Evolutionary conservation across 2,113 vertebrate genomes (phyloP).

Genomic region (Epinephelus lanceolatus): DNA sequence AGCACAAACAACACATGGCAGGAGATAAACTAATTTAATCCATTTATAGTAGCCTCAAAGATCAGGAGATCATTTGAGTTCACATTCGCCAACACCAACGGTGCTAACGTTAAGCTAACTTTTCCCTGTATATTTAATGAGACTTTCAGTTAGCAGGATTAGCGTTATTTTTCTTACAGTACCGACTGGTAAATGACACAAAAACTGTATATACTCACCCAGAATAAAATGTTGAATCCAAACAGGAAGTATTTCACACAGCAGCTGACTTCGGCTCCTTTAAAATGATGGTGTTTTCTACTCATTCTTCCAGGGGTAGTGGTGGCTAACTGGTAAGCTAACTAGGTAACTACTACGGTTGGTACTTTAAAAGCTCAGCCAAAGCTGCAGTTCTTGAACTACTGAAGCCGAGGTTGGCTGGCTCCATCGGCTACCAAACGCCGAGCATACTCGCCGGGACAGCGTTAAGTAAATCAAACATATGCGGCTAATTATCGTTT

Average conservation of each 20-base stretch:
- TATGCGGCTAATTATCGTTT: conserved; percentile 17
- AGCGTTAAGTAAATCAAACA: conserved; percentile 16
- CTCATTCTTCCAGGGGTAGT: conserved; percentile 80
- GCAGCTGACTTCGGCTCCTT: conserved; percentile 88
- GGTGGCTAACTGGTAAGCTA: conserved; percentile 72
- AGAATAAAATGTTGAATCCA: conserved; percentile 87
- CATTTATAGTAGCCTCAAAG: not conserved
- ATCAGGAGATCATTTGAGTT: not conserved
- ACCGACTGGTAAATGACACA: accelerated
- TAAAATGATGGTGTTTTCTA: conserved; percentile 83
- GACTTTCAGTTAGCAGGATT: conserved; percentile 9
- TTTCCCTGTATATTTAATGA: not conserved
- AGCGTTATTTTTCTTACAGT: not conserved
- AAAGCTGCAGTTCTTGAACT: conserved; percentile 47
- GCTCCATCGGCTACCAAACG: conserved; percentile 67
- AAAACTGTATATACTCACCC: conserved; percentile 77
- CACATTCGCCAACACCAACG: not conserved
- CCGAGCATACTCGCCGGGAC: conserved; percentile 17
- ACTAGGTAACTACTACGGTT: conserved; percentile 33
- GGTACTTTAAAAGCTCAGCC: conserved; percentile 41
- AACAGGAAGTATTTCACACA: conserved; percentile 87
- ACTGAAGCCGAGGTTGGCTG: conserved; percentile 30
- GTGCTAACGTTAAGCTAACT: conserved; percentile 12
- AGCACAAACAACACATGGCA: not conserved
- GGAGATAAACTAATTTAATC: not conserved